A percentile compares a stretch with the other conserved stretches of the same genome.
Evolutionary conservation across 2,113 vertebrate genomes (phyloP).

Genomic region (Sinosuthora webbiana): DNA sequence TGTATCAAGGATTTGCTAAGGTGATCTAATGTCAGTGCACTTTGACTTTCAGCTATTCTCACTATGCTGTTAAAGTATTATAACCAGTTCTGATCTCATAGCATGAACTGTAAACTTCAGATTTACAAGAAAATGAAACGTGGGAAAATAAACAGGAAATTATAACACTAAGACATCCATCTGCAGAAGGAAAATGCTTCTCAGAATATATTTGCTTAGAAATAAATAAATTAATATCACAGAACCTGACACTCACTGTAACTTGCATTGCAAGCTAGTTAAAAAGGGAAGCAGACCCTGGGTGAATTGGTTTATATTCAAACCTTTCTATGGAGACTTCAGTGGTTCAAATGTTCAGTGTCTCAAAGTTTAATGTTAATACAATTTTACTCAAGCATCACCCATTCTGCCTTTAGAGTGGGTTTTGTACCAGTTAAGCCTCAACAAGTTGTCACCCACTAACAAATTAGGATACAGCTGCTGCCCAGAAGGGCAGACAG

Average conservation of each 20-base stretch:
- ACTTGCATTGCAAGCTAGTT: neutral
- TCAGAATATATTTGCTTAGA: neutral
- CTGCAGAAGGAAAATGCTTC: neutral
- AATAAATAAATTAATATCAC: neutral
- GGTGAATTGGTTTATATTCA: neutral
- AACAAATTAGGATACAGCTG: neutral
- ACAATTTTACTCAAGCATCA: neutral
- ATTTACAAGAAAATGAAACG: neutral
- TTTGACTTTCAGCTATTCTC: neutral
- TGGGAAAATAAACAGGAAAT: slow-evolving; percentile 31
- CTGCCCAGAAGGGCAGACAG: neutral
- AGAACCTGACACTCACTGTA: neutral
- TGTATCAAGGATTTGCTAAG: neutral
- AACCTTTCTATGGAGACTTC: neutral
- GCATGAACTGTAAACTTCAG: neutral
- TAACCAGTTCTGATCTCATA: neutral
- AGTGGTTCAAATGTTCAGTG: neutral
- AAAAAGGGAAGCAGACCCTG: neutral
- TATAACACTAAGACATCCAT: neutral
- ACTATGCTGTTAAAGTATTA: neutral
- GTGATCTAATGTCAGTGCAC: neutral
- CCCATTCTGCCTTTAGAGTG: neutral
- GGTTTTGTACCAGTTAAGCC: neutral
- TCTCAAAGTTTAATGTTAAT: neutral
- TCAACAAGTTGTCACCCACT: neutral